Conservation (phyloP, 2,888 invertebrate genomes). For the Hypomecis atomaria region DNA sequence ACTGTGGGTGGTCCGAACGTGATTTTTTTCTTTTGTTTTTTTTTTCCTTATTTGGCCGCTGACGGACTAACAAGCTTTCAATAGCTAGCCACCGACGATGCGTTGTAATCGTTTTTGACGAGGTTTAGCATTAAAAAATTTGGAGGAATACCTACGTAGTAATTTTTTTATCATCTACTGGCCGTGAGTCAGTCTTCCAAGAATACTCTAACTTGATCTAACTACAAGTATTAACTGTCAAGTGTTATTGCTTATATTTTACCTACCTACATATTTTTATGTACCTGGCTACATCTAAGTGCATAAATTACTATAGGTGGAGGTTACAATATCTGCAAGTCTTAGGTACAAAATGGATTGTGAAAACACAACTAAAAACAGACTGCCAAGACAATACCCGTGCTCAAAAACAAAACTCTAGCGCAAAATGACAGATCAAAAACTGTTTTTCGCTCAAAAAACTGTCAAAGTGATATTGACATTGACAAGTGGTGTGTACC, state of each 20-base stretch:
- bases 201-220: too few relatives aligned
- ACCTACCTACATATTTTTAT: too few relatives aligned
- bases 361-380: constrained; percentile 50
- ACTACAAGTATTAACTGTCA: too few relatives aligned
- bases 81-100: constrained; percentile 76
- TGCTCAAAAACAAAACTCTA: constrained; percentile 63
- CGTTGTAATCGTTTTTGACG: constrained; percentile 70
- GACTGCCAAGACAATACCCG: constrained; percentile 46
- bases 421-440: constrained; percentile 70
- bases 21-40: constrained; percentile 64
- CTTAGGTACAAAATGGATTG: constrained; percentile 56
- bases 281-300: too few relatives aligned
- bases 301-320: neutral
- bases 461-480: constrained; percentile 75
- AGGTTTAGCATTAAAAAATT: constrained; percentile 37
- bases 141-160: neutral
- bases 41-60: constrained; percentile 60
- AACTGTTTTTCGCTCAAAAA: constrained; percentile 69
- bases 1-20: constrained; percentile 79
- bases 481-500: constrained; percentile 62
- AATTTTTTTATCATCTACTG: neutral
- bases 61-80: constrained; percentile 76
- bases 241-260: too few relatives aligned
- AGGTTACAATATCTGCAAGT: constrained; percentile 19
- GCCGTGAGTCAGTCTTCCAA: neutral